These are phyloP conservation scores for Drosophila elegans DNA, from an alignment of 1,140 invertebrate species.

Conservation along the genomic window DNA sequence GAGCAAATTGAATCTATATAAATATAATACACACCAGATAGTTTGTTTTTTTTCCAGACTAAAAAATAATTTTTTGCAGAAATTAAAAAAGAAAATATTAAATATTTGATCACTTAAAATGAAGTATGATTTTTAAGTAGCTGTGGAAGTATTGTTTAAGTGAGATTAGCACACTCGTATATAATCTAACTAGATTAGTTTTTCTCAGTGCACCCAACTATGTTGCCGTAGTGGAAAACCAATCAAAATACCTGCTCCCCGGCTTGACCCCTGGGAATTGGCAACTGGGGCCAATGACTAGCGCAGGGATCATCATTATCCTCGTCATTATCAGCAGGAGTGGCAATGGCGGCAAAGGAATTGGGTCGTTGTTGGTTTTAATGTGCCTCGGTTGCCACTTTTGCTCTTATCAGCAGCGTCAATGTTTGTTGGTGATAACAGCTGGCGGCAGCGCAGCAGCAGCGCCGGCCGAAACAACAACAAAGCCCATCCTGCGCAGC, in stretches of 20 bases:
- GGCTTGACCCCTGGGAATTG: slow-evolving; percentile 40
- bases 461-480: slow-evolving; percentile 38
- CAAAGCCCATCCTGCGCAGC: slow-evolving; percentile 46
- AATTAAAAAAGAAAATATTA: too few relatives aligned
- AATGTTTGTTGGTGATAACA: slow-evolving; percentile 72
- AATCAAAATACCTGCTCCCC: slow-evolving; percentile 45
- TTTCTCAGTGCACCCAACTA: slow-evolving; percentile 24
- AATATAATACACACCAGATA: too few relatives aligned
- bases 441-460: slow-evolving; percentile 43
- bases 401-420: slow-evolving; percentile 72
- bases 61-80: too few relatives aligned
- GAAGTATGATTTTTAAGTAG: too few relatives aligned
- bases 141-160: too few relatives aligned
- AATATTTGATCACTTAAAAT: too few relatives aligned
- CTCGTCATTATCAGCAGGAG: slow-evolving; percentile 28
- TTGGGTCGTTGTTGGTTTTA: slow-evolving; percentile 71
- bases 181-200: too few relatives aligned
- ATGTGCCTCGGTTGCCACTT: slow-evolving; percentile 66
- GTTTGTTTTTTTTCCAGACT: too few relatives aligned
- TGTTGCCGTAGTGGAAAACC: slow-evolving; percentile 35
- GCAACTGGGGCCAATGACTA: slow-evolving; percentile 40
- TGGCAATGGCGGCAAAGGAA: slow-evolving; percentile 42
- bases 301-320: slow-evolving; percentile 41
- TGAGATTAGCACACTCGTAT: too few relatives aligned
- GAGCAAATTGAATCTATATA: background rate